Evolutionary conservation across 2,888 invertebrate genomes (phyloP), one percentile per base, ranked within the genome.

Genomic region (Campopleginae sp.): DNA sequence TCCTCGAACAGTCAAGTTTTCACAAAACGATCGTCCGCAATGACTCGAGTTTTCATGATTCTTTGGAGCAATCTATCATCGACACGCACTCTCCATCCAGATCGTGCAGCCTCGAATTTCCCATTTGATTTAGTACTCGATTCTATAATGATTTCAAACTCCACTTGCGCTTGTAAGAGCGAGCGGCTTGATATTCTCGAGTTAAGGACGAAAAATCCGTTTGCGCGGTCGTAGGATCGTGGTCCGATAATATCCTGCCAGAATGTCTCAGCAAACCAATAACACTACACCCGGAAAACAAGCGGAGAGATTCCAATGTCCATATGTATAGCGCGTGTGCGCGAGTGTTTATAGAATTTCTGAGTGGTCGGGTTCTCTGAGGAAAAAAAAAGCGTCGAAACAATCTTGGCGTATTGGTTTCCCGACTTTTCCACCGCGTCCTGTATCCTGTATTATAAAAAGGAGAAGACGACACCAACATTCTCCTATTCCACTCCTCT

Each of bases 381-480:
- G 23, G 14, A 8, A 19, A 61, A 75, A 61, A 54, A 71, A 80
- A 71, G 44, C n/a, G 61, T 76, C 71, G 71, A 80, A 84, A 80
- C 80, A 80, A 77, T 80, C 80, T 72, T 48, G 72, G 76, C 58
- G 72, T 80, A 80, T 77, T 77, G 66, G 80, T 44, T 84, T 72
- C 66, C 66, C 44, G 71, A 71, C 70, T 80, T 84, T 76, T 54
- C 23, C 19, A 61, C 78, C 27, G 8, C 27, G 8, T 38, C 8
- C 38, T 38, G 38, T 38, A 51, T 48, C 27, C 63, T 71, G 42
- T 63, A 48, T 65, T 63, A 48, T 65, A 78, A 27, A 58, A 58
- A 58, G n/a, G 58, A 72, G 44, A 31, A 48, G 70, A 76, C 70
- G 66, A 42, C 38, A 76, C 58, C 58, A 80, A 72, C 71, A 77